phyloP scores from a whole-genome alignment of 53 echinoderm and acorn worm genomes.

The Hippasteria phrygiana region DNA sequence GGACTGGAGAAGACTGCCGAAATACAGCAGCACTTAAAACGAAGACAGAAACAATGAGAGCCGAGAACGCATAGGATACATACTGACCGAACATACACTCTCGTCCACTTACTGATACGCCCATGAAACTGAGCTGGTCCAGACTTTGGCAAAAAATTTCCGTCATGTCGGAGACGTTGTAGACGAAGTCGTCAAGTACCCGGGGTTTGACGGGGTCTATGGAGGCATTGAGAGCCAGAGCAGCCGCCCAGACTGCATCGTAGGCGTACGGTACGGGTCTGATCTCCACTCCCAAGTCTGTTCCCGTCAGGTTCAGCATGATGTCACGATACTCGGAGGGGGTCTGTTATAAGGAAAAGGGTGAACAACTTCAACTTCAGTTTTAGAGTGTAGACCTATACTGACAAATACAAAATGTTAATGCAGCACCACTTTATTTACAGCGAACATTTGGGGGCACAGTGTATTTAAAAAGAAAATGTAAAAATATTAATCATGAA shows the following conservation, averaged over 20 bases:
- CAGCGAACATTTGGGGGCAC: no score
- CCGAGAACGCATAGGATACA: no score
- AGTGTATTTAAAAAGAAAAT: no score
- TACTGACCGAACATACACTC: no score
- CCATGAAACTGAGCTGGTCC: slow-evolving; percentile 75
- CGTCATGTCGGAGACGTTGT: slow-evolving; percentile 55
- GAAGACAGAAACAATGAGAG: no score
- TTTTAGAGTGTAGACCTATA: no score
- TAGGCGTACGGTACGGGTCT: slow-evolving; percentile 89
- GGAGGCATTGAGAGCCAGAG: slow-evolving; percentile 87
- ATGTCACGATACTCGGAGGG: slow-evolving; percentile 77
- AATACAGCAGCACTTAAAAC: no score
- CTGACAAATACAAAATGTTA: no score
- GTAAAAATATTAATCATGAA: no score
- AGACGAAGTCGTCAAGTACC: slow-evolving; percentile 75
- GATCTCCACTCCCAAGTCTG: slow-evolving; percentile 66
- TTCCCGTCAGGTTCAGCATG: slow-evolving; percentile 64
- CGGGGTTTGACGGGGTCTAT: slow-evolving; percentile 44
- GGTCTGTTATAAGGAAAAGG: slow-evolving; percentile 62
- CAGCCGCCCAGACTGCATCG: slow-evolving; percentile 94
- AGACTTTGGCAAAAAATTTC: slow-evolving; percentile 51
- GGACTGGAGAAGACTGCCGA: no score
- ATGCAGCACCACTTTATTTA: no score
- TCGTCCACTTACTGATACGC: slow-evolving; percentile 85
- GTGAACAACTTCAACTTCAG: no score